Evolutionary conservation across 1,140 invertebrate species (phyloP).

Genomic region (Cherax quadricarinatus): DNA sequence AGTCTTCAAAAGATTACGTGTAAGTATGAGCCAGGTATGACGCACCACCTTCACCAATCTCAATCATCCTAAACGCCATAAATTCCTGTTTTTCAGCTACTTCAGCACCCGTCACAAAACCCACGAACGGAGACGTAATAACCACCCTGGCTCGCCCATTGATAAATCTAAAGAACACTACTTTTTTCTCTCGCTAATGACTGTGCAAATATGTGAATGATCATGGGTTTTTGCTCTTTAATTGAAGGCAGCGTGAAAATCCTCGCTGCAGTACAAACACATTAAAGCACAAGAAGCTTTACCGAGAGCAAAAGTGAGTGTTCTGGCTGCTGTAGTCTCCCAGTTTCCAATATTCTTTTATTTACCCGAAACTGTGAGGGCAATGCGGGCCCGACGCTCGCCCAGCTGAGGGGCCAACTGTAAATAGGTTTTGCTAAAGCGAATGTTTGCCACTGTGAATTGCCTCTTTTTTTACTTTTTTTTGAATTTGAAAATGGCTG

Average conservation of each 20-base stretch:
- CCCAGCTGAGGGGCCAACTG: background rate
- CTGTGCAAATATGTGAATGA: slow-evolving; percentile 1
- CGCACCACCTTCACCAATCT: too few species aligned
- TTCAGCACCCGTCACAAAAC: too few species aligned
- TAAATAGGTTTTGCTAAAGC: background rate
- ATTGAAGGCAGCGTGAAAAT: background rate
- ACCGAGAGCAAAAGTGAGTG: background rate
- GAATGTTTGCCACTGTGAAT: slow-evolving; percentile 3
- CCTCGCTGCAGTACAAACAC: background rate
- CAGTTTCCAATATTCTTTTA: slow-evolving; percentile 2
- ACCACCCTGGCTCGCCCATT: background rate
- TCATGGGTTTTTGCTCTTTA: background rate
- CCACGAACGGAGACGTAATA: background rate
- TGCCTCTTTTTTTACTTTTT: background rate
- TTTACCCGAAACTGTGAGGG: background rate
- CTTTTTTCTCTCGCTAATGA: background rate
- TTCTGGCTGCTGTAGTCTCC: background rate
- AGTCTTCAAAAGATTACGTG: too few species aligned
- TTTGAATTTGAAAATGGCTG: background rate
- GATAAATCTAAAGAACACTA: background rate
- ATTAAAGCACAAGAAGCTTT: background rate
- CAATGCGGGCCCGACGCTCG: background rate
- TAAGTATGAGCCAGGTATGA: too few species aligned
- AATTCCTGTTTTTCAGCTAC: too few species aligned
- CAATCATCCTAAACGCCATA: too few species aligned